A percentile compares a stretch with the other conserved stretches of the same genome.
phyloP scores from a whole-genome alignment of 2,888 invertebrate genomes.

The Heliconius cydno region DNA sequence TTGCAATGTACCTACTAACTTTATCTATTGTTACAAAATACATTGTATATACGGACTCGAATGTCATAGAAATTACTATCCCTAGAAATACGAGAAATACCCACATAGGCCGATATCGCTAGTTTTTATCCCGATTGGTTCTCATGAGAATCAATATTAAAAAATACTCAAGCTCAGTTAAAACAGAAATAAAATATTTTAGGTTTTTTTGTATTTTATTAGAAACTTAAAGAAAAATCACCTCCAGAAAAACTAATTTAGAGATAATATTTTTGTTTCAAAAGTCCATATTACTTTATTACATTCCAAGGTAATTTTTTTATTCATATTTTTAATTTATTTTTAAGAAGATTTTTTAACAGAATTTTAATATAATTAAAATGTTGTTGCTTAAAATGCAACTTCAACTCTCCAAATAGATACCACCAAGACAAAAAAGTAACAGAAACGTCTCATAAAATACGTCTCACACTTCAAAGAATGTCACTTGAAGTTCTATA shows the following conservation, averaged over 20 bases:
- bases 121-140: conserved; percentile 3
- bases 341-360: neutral
- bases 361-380: neutral
- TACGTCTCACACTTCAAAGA: conserved; percentile 13
- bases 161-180: neutral
- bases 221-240: too few species aligned
- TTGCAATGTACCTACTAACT: neutral
- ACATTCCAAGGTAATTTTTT: too few species aligned
- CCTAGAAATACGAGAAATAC: neutral
- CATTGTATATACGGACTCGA: neutral
- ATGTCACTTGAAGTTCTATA: conserved; percentile 16
- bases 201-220: too few species aligned
- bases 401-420: too few species aligned
- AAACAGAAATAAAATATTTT: neutral
- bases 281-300: too few species aligned
- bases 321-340: too few species aligned
- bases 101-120: neutral
- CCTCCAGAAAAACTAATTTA: too few species aligned
- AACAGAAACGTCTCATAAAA: neutral
- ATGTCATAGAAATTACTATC: neutral
- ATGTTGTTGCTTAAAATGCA: neutral
- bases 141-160: neutral
- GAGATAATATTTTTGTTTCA: too few species aligned
- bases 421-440: neutral
- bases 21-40: neutral